phyloP scores from a whole-genome alignment of 2,797 vertebrate genomes.

The Rhinichthys osculus region DNA sequence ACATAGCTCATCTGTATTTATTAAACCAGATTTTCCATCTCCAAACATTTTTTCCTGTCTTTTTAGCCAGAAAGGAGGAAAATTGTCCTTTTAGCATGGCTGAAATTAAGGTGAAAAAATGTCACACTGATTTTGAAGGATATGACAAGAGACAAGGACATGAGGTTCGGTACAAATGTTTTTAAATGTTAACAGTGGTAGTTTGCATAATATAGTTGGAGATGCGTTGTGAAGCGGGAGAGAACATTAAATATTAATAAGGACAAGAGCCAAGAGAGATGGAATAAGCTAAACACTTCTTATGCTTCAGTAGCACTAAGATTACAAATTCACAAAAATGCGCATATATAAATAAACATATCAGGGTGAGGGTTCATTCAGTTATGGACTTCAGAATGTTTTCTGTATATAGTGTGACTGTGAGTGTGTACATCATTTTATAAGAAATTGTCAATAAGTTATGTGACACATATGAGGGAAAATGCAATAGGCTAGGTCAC shows the following conservation, averaged over 20 bases:
- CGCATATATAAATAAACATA: constrained; percentile 36
- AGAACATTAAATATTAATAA: constrained; percentile 48
- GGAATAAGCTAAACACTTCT: constrained; percentile 40
- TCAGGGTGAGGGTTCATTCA: constrained; percentile 2
- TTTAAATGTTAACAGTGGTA: constrained; percentile 35
- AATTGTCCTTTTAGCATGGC: not conserved
- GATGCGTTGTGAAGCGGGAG: constrained; percentile 6
- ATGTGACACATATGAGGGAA: not conserved
- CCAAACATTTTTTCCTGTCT: not conserved
- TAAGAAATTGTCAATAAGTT: not conserved
- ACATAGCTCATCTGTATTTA: constrained; percentile 22
- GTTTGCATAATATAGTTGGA: constrained; percentile 39
- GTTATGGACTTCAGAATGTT: constrained; percentile 5
- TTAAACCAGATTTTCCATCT: constrained; percentile 28
- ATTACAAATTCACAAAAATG: constrained; percentile 41
- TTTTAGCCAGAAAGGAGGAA: not conserved
- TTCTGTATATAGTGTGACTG: not conserved
- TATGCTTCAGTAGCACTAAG: constrained; percentile 26
- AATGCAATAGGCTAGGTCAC: not conserved
- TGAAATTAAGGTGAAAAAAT: constrained; percentile 5
- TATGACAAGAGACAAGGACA: constrained; percentile 12
- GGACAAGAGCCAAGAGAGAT: constrained; percentile 37
- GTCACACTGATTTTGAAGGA: constrained; percentile 14
- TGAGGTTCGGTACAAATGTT: constrained; percentile 11
- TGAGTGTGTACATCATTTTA: not conserved